Evolutionary conservation across 2,113 vertebrate species (phyloP), one percentile per base, ranked within the genome.

Genomic region (Serinus canaria): DNA sequence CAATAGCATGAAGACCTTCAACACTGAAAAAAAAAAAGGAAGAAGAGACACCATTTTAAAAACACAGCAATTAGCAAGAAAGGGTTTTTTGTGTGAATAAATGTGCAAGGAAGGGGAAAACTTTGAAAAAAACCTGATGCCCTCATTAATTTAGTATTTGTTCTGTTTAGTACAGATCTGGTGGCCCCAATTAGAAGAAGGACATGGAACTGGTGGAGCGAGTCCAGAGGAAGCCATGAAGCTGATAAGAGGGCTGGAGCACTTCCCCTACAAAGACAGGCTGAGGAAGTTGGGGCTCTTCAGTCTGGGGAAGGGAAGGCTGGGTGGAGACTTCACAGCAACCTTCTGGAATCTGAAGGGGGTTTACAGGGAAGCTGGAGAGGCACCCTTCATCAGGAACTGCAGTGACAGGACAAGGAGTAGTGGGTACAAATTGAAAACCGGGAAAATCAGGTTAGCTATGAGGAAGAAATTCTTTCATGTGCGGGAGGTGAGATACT

Each of bases 1-100:
- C 99, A 31, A 99, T 98, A 15, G 99, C 99, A 96, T 99, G 99
- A 79, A 99, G 99, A 37, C 99, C 99, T 97, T 99, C 99, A 85
- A 99, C 98, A 17, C 99, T 99, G 89, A 53, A n/a, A 27, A 43
- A 18, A 27, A 16, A 10, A 8, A 19, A 49, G n/a, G 5, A 64
- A 41, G 23, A 74, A 15, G 46, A 67, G 21, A 64, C 4, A 63
- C 3, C 2, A 4, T 52, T 66, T 90, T 2, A 87, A 62, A 93
- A 53, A 1, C 11, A 44, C 9, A 37, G 9, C 10, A 39, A 47
- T 35, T 35, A 35, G 10, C 1, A 55, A 11, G 7, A 75, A 55
- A 55, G 11, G 15, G 5, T 0, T 21, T 77, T 60, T 56, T 76
- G 2, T 35, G 49, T 43, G 9, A 64, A 72, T 1, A 19, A 56